phyloP scores from a whole-genome alignment of 2,888 invertebrate genomes.

The Pyralis farinalis region DNA sequence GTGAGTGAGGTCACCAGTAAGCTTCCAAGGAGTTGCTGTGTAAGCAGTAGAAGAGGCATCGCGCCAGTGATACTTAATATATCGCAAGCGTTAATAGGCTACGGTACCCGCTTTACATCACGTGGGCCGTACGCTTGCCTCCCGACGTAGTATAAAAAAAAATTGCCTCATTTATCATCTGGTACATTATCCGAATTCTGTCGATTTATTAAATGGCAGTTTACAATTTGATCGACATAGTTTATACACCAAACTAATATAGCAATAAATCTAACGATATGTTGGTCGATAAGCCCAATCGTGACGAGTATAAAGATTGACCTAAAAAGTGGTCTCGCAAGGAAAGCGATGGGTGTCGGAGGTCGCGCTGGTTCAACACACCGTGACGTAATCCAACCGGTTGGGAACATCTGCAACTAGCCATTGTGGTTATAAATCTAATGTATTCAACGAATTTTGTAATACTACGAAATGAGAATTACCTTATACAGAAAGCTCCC shows the following conservation, averaged over 20 bases:
- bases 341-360: slow-evolving; percentile 54
- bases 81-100: too few relatives aligned
- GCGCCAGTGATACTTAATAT: too few relatives aligned
- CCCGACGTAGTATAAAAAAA: too few relatives aligned
- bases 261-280: slow-evolving; percentile 21
- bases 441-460: slow-evolving; percentile 36
- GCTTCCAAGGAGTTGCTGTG: too few relatives aligned
- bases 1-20: too few relatives aligned
- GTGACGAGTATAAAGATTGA: slow-evolving; percentile 33
- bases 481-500: slow-evolving; percentile 9
- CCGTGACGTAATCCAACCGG: slow-evolving; percentile 58
- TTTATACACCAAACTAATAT: slow-evolving; percentile 19
- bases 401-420: slow-evolving; percentile 30
- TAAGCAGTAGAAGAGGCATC: too few relatives aligned
- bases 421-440: slow-evolving; percentile 26
- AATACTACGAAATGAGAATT: slow-evolving; percentile 20
- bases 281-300: slow-evolving; percentile 1
- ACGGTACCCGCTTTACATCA: too few relatives aligned
- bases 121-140: too few relatives aligned
- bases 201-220: too few relatives aligned
- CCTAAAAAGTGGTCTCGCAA: slow-evolving; percentile 45
- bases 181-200: too few relatives aligned
- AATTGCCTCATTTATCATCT: too few relatives aligned
- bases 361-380: slow-evolving; percentile 57
- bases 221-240: background rate